A percentile compares a stretch with the other conserved stretches of the same genome.
These are phyloP conservation scores for Apocrypta bakeri DNA, from an alignment of 1,140 invertebrate species.

Conservation along the genomic window DNA sequence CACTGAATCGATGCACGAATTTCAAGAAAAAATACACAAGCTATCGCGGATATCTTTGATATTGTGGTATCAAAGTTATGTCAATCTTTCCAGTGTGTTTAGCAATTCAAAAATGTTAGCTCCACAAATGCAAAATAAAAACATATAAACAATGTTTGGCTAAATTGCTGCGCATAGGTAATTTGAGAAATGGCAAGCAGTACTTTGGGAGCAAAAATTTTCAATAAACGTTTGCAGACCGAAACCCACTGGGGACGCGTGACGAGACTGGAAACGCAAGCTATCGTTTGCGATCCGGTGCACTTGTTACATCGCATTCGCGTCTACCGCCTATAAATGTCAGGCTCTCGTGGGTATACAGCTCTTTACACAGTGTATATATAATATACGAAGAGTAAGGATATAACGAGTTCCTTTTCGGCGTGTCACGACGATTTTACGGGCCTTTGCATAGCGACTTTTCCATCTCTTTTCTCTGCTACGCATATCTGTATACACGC, in stretches of 20 bases:
- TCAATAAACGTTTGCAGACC: not conserved
- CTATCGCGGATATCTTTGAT: too few species aligned
- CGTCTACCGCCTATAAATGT: constrained; percentile 12
- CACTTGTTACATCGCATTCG: constrained; percentile 7
- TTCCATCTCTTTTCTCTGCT: not conserved
- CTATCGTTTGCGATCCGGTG: constrained; percentile 17
- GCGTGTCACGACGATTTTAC: constrained; percentile 19
- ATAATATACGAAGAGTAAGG: not conserved
- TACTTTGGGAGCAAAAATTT: not conserved
- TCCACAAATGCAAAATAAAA: too few species aligned
- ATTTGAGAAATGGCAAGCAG: not conserved
- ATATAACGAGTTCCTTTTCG: not conserved
- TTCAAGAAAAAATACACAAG: too few species aligned
- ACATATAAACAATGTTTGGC: too few species aligned
- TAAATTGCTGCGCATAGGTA: not conserved
- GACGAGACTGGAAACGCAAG: not conserved
- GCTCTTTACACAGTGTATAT: not conserved
- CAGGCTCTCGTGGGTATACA: not conserved
- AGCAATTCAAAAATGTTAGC: too few species aligned
- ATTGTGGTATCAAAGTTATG: too few species aligned
- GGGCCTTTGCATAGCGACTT: not conserved
- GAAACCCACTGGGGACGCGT: constrained; percentile 33
- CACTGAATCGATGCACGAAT: too few species aligned
- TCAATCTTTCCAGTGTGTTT: too few species aligned
- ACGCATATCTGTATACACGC: too few species aligned